phyloP scores from a whole-genome alignment of 2,888 invertebrate genomes.

The Lepidochrysops patricia region DNA sequence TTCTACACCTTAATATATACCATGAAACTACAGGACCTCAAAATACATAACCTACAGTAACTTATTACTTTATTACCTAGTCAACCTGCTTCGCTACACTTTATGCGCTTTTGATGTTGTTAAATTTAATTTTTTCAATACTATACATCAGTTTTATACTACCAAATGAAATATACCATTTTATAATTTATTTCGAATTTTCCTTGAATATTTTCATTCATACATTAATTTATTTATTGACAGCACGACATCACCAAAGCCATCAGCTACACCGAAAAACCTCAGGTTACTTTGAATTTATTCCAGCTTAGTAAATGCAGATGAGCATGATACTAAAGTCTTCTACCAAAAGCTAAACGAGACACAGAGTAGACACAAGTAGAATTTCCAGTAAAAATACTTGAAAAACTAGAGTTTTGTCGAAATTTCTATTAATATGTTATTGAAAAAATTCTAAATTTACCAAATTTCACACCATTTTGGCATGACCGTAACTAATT shows the following conservation, averaged over 20 bases:
- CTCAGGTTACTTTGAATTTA: conserved; percentile 58
- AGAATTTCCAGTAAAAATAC: background rate
- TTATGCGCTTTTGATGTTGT: background rate
- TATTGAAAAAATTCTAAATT: background rate
- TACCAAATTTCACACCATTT: background rate
- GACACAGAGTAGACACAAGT: conserved; percentile 3
- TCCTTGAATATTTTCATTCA: conserved; percentile 38
- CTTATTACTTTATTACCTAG: background rate
- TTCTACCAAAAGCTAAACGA: background rate
- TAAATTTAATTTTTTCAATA: background rate
- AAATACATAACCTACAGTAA: background rate
- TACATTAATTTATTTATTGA: conserved; percentile 62
- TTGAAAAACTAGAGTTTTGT: background rate
- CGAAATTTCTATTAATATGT: background rate
- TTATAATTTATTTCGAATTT: conserved; percentile 23
- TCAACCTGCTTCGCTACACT: background rate
- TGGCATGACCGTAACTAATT: background rate
- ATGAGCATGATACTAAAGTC: conserved; percentile 9
- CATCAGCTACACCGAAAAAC: conserved; percentile 73
- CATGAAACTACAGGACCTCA: no score
- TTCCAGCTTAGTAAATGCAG: conserved; percentile 19
- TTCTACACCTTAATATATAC: no score
- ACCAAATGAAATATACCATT: conserved; percentile 17
- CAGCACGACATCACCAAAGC: conserved; percentile 72
- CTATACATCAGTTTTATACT: background rate